A percentile compares a stretch with the other conserved stretches of the same genome.
Evolutionary conservation across 1,140 invertebrate species (phyloP).

Genomic region (Nephila pilipes): DNA sequence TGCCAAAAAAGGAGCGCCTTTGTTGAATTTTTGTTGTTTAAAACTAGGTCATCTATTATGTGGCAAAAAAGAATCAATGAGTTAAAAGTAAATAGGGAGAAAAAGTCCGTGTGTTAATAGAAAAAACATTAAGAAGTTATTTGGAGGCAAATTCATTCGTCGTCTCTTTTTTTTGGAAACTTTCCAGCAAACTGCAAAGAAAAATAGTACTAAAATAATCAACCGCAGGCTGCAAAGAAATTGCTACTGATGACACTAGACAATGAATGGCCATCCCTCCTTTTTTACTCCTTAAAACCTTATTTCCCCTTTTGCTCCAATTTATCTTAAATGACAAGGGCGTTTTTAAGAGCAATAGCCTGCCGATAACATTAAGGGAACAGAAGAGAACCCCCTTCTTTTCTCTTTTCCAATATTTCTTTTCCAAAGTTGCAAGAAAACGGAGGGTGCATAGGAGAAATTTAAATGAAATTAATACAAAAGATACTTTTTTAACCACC

Average conservation of each 20-base stretch:
- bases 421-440: conserved; percentile 20
- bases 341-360: conserved; percentile 57
- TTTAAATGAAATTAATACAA: conserved; percentile 74
- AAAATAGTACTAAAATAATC: conserved; percentile 57
- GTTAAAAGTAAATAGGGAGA: conserved; percentile 64
- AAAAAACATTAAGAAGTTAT: conserved; percentile 74
- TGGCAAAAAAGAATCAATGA: conserved; percentile 32
- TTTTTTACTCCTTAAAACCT: conserved; percentile 63
- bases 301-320: conserved; percentile 57
- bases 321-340: conserved; percentile 72
- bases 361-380: conserved; percentile 63
- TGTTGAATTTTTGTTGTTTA: conserved; percentile 49
- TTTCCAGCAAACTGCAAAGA: conserved; percentile 33
- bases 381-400: neutral
- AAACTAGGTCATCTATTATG: conserved; percentile 69
- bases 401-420: conserved; percentile 55
- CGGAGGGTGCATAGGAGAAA: conserved; percentile 21
- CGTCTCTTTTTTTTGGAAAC: conserved; percentile 42
- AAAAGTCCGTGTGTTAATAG: conserved; percentile 63
- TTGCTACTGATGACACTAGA: conserved; percentile 69
- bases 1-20: conserved; percentile 33
- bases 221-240: conserved; percentile 65
- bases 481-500: conserved; percentile 2
- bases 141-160: conserved; percentile 73
- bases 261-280: conserved; percentile 67